These are phyloP conservation scores for Zelostemma sp. DNA, from an alignment of 1,140 invertebrate species.

Conservation along the genomic window DNA sequence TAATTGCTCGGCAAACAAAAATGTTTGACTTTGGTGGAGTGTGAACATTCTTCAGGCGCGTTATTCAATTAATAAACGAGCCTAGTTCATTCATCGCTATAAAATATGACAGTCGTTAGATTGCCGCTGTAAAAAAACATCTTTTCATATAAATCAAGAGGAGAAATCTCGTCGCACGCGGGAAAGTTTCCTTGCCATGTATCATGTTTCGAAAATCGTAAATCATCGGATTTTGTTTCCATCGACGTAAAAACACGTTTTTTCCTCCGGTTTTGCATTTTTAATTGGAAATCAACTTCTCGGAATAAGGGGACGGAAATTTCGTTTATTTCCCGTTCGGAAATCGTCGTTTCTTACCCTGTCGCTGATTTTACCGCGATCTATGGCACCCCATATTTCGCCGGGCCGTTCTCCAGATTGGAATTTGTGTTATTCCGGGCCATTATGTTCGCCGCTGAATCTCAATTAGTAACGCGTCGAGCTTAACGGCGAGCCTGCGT, in stretches of 20 bases:
- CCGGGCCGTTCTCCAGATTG: slow-evolving; percentile 58
- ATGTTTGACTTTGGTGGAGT: not conserved
- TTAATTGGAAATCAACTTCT: too few species aligned
- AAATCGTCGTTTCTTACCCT: too few species aligned
- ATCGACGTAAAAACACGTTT: not conserved
- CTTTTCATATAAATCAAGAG: slow-evolving; percentile 23
- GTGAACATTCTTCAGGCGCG: slow-evolving; percentile 6
- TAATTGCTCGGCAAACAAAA: slow-evolving; percentile 18
- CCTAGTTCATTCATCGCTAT: slow-evolving; percentile 14
- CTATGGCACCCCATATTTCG: slow-evolving; percentile 64
- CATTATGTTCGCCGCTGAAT: slow-evolving; percentile 66
- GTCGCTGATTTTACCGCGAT: slow-evolving; percentile 66
- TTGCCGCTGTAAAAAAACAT: slow-evolving; percentile 15
- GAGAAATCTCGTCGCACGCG: slow-evolving; percentile 12
- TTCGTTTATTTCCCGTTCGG: too few species aligned
- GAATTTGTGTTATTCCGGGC: slow-evolving; percentile 66
- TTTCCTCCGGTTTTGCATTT: slow-evolving; percentile 23
- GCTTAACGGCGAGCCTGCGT: slow-evolving; percentile 24
- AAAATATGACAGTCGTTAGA: slow-evolving; percentile 24
- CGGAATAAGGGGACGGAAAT: too few species aligned
- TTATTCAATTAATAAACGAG: slow-evolving; percentile 22
- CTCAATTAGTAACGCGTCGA: slow-evolving; percentile 64
- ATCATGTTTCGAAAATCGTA: slow-evolving; percentile 11
- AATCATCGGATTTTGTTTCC: slow-evolving; percentile 7
- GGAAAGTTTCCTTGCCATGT: slow-evolving; percentile 11